phyloP scores from a whole-genome alignment of 2,113 vertebrate species.

The Actinemys pallida region DNA sequence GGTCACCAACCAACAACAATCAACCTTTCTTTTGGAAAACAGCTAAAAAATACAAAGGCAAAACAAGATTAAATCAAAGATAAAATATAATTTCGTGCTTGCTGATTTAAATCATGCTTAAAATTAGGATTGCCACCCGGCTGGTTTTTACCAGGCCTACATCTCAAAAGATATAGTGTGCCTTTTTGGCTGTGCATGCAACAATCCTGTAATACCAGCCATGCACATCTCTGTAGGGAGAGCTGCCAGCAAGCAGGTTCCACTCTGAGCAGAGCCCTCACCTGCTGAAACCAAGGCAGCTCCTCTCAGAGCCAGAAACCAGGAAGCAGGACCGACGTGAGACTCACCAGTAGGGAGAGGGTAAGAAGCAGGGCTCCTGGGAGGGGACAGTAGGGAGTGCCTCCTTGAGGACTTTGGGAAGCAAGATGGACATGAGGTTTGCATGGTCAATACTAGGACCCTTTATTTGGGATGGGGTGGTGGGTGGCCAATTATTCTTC shows the following conservation, averaged over 20 bases:
- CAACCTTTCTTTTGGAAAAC: background rate
- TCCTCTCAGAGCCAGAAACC: background rate
- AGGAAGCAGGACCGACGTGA: background rate
- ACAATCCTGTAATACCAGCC: background rate
- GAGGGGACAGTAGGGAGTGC: background rate
- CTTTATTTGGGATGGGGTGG: no score
- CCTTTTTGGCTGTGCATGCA: background rate
- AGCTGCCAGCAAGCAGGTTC: background rate
- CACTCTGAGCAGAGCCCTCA: background rate
- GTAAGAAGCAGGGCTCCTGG: background rate
- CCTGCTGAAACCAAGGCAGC: background rate
- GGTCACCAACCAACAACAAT: background rate
- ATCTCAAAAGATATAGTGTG: background rate
- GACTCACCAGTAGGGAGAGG: background rate
- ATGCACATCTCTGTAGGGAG: background rate
- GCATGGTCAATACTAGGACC: no score
- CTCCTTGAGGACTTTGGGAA: background rate
- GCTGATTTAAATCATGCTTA: background rate
- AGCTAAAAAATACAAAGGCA: background rate
- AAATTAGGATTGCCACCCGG: background rate
- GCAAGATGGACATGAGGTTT: background rate
- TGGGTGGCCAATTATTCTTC: background rate
- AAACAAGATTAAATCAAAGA: background rate
- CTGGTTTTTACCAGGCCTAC: background rate
- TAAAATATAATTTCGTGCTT: background rate